These are phyloP conservation scores for Dysidea cf. avara DNA, from an alignment of 37 sponge, comb jelly and placozoan species.

Conservation along the genomic window DNA sequence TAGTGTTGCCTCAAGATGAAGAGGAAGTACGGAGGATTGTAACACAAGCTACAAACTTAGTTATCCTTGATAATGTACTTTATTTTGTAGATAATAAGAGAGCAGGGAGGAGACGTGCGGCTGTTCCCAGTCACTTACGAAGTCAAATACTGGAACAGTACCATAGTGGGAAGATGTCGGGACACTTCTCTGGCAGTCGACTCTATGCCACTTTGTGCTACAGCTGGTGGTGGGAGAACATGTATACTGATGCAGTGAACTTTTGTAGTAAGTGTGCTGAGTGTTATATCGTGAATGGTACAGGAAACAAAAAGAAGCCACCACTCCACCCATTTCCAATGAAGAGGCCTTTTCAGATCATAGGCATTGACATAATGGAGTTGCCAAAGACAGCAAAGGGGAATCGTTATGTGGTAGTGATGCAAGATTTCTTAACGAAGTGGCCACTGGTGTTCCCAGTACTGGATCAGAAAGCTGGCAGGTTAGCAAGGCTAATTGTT, in stretches of 20 bases:
- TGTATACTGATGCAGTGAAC: slow-evolving; percentile 32
- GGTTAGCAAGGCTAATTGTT: slow-evolving; percentile 21
- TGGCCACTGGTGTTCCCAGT: slow-evolving; percentile 45
- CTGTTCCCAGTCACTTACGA: slow-evolving; percentile 28
- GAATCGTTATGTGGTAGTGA: slow-evolving; percentile 50
- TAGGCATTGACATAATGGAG: slow-evolving; percentile 55
- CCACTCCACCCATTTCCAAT: slow-evolving; percentile 39
- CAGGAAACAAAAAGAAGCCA: slow-evolving; percentile 19
- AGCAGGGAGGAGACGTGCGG: slow-evolving; percentile 4
- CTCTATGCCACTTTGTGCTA: slow-evolving; percentile 26
- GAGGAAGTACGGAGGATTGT: slow-evolving; percentile 8
- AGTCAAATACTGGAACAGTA: slow-evolving; percentile 14
- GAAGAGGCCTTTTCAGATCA: slow-evolving; percentile 31
- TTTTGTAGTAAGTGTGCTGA: slow-evolving; percentile 36
- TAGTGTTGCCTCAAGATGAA: slow-evolving; percentile 4
- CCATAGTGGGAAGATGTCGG: slow-evolving; percentile 41
- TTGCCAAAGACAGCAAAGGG: slow-evolving; percentile 17
- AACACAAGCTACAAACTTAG: neutral
- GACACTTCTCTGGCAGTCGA: slow-evolving; percentile 46
- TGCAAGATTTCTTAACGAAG: too few relatives aligned
- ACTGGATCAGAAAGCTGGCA: slow-evolving; percentile 33
- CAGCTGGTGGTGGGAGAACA: slow-evolving; percentile 53
- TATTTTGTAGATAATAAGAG: slow-evolving; percentile 20
- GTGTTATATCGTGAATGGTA: slow-evolving; percentile 41
- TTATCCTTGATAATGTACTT: slow-evolving; percentile 12